These are phyloP conservation scores for Drosophila sulfurigaster DNA, from an alignment of 1,140 invertebrate genomes.

Conservation along the genomic window DNA sequence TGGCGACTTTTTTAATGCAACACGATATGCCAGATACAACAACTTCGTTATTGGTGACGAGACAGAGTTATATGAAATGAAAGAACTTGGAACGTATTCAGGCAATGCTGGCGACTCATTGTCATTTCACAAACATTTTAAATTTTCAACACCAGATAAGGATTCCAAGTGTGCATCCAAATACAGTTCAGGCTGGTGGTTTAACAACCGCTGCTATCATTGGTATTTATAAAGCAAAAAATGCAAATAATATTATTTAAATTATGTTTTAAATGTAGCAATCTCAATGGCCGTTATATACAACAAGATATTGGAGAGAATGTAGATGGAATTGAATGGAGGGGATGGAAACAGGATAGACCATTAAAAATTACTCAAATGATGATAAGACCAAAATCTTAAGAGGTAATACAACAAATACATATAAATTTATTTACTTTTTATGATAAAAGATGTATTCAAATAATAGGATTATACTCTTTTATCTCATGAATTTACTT, in stretches of 20 bases:
- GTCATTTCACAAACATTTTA: neutral
- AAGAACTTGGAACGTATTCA: conserved; percentile 13
- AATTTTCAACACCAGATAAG: conserved; percentile 17
- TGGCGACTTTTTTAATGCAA: too few relatives aligned
- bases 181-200: conserved; percentile 25
- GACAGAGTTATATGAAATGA: neutral
- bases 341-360: neutral
- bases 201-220: neutral
- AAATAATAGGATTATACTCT: too few relatives aligned
- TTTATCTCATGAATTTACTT: neutral
- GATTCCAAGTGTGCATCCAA: neutral
- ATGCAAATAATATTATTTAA: too few relatives aligned
- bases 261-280: neutral
- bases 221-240: too few relatives aligned
- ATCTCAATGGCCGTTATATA: conserved; percentile 7
- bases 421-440: too few relatives aligned
- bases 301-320: neutral
- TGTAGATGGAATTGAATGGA: neutral
- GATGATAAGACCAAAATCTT: conserved; percentile 23
- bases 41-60: too few relatives aligned
- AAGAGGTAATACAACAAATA: too few relatives aligned
- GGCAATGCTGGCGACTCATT: conserved; percentile 17
- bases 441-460: too few relatives aligned
- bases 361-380: conserved; percentile 27
- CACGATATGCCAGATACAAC: too few relatives aligned